A percentile compares a stretch with the other conserved stretches of the same genome.
Conservation (phyloP, 2,888 invertebrate genomes). For the Ischnus inquisitorius region DNA sequence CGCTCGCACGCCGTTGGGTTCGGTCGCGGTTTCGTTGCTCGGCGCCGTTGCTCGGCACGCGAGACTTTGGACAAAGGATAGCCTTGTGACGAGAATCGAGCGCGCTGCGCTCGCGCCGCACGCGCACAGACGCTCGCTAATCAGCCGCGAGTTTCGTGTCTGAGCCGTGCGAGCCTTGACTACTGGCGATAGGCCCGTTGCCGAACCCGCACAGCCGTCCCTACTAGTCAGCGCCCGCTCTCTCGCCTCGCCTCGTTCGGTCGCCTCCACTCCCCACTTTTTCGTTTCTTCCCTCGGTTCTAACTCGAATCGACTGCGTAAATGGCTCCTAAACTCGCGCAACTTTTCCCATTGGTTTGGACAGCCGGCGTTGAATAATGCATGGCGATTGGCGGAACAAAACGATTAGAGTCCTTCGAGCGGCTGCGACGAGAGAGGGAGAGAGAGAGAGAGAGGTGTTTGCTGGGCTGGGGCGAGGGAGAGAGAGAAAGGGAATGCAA, state of each 20-base stretch:
- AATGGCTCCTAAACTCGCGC: constrained; percentile 5
- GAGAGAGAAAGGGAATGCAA: constrained; percentile 36
- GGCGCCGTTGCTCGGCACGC: constrained; percentile 45
- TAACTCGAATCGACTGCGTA: constrained; percentile 15
- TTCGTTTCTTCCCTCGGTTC: background rate
- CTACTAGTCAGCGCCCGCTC: background rate
- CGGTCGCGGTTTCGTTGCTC: constrained; percentile 15
- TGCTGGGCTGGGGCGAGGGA: constrained; percentile 8
- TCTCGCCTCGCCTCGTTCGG: background rate
- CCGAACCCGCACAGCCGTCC: constrained; percentile 33
- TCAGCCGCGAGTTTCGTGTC: constrained; percentile 44
- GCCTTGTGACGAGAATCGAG: constrained; percentile 78
- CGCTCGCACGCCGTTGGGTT: constrained; percentile 43
- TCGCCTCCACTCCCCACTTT: background rate
- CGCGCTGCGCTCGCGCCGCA: constrained; percentile 46
- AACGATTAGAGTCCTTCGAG: constrained; percentile 65
- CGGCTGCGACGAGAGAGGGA: constrained; percentile 10
- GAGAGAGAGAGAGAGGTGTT: constrained; percentile 45
- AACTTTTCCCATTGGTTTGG: background rate
- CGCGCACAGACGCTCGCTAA: constrained; percentile 38
- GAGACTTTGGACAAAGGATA: constrained; percentile 84
- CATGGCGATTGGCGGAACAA: constrained; percentile 51
- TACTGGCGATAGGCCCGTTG: constrained; percentile 47
- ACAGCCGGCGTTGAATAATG: constrained; percentile 4
- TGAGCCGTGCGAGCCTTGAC: constrained; percentile 39